Evolutionary conservation across 2,888 invertebrate species (phyloP), one percentile per base, ranked within the genome.

Genomic region (Caenorhabditis panamensis): DNA sequence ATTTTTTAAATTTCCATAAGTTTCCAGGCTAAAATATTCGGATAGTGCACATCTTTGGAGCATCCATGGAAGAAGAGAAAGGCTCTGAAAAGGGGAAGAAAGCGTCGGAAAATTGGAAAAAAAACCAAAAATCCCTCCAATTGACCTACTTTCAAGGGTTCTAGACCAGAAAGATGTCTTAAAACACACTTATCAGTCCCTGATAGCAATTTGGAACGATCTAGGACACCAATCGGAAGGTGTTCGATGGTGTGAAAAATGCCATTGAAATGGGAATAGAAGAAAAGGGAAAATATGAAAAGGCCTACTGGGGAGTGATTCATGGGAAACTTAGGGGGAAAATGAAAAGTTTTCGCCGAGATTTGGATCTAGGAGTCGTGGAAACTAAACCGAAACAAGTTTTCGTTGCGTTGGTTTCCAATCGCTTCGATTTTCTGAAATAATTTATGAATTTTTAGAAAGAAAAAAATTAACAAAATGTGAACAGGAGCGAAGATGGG

Each of bases 241-340:
- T 66, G 64, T 22, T 73, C 66, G 9, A 59, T 49, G 51, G 31
- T 58, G 37, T 64, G 44, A 18, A 64, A 73, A n/a, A 58, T 41
- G 4, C 51, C 18, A 41, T 63, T 72, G 37, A 73, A 58, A 20
- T 73, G 73, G 1, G 59, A 66, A 37, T 66, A 73, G n/a, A 73
- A 66, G 26, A 73, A 37, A 9, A 73, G 16, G 18, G 73, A 58
- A n/a, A 73, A 73, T 16, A 73, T 2, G 24, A 73, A 31, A 26
- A 73, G 53, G 16, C n/a, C 31, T 5, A 73, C 9, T 31, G 73
- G 59, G 16, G 73, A 73, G 37, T 66, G 26, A 36, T 73, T 18
- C 41, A 73, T 58, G 26, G 20, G 26, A 13, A 11, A 3, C 5
- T 11, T 16, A 2, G 26, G 54, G 24, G 28, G 13, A 16, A 24